A percentile compares a stretch with the other conserved stretches of the same genome.
These are phyloP conservation scores for Dryadula phaetusa DNA, from an alignment of 2,888 invertebrate genomes.

Conservation along the genomic window DNA sequence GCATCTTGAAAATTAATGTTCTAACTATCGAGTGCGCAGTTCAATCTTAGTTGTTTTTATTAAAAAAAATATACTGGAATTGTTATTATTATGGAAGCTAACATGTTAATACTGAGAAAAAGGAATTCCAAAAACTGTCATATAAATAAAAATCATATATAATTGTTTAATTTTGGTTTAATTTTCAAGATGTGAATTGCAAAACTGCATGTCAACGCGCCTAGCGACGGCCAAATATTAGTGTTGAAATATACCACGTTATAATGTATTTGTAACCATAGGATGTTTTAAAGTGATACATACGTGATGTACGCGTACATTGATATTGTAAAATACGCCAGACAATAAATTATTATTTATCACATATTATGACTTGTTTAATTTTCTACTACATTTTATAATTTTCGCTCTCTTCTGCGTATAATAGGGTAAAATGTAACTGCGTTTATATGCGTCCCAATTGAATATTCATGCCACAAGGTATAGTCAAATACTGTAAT, in stretches of 20 bases:
- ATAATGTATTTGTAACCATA: conserved; percentile 40
- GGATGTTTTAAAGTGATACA: conserved; percentile 44
- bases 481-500: too few species aligned
- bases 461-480: too few species aligned
- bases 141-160: too few species aligned
- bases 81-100: neutral
- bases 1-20: conserved; percentile 23
- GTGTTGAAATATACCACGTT: conserved; percentile 39
- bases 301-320: conserved; percentile 75
- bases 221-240: conserved; percentile 40
- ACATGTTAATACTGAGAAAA: neutral
- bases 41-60: neutral
- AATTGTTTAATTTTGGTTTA: too few species aligned
- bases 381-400: conserved; percentile 42
- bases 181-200: neutral
- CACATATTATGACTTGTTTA: conserved; percentile 68
- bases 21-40: neutral
- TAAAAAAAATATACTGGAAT: too few species aligned
- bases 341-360: conserved; percentile 86
- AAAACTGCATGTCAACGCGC: conserved; percentile 34
- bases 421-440: too few species aligned
- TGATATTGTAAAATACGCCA: conserved; percentile 84
- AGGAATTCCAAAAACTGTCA: neutral
- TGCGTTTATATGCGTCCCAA: too few species aligned
- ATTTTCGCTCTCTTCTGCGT: too few species aligned